These are phyloP conservation scores for Acrobasis suavella DNA, from an alignment of 2,888 invertebrate species.

Conservation along the genomic window DNA sequence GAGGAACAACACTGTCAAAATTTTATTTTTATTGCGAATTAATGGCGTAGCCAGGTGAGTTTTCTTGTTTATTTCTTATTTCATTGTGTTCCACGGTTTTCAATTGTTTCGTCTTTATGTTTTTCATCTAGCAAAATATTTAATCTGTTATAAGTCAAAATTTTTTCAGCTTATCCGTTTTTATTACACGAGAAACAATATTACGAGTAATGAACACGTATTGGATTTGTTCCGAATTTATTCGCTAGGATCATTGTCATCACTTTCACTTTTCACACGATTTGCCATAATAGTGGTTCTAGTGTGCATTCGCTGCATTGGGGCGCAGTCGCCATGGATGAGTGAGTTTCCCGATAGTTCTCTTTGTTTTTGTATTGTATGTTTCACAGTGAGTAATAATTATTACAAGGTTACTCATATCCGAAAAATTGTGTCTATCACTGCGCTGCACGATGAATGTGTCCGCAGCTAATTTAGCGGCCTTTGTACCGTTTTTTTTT, in stretches of 20 bases:
- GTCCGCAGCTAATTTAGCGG: constrained; percentile 34
- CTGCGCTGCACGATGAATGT: constrained; percentile 40
- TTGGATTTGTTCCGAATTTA: constrained; percentile 80
- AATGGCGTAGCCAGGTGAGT: constrained; percentile 83
- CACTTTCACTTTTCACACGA: constrained; percentile 80
- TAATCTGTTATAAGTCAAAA: constrained; percentile 75
- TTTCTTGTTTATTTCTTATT: constrained; percentile 80
- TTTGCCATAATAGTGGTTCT: constrained; percentile 69
- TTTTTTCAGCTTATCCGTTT: constrained; percentile 74
- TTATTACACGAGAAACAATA: constrained; percentile 71
- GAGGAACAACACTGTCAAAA: constrained; percentile 40
- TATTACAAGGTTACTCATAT: constrained; percentile 70
- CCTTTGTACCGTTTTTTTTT: constrained; percentile 10
- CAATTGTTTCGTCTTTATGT: constrained; percentile 80
- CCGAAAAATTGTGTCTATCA: constrained; percentile 60
- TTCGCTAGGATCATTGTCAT: constrained; percentile 80
- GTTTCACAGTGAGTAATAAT: constrained; percentile 62
- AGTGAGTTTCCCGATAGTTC: constrained; percentile 72
- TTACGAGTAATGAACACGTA: constrained; percentile 81
- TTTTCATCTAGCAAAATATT: constrained; percentile 77
- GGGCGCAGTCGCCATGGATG: constrained; percentile 76
- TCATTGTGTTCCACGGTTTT: constrained; percentile 76
- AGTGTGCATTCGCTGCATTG: constrained; percentile 58
- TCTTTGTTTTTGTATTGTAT: constrained; percentile 50
- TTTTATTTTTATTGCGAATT: constrained; percentile 82